Evolutionary conservation across 64 coral and sea anemone genomes (phyloP), one percentile per base, ranked within the genome.

Genomic region (Stichodactyla helianthus): DNA sequence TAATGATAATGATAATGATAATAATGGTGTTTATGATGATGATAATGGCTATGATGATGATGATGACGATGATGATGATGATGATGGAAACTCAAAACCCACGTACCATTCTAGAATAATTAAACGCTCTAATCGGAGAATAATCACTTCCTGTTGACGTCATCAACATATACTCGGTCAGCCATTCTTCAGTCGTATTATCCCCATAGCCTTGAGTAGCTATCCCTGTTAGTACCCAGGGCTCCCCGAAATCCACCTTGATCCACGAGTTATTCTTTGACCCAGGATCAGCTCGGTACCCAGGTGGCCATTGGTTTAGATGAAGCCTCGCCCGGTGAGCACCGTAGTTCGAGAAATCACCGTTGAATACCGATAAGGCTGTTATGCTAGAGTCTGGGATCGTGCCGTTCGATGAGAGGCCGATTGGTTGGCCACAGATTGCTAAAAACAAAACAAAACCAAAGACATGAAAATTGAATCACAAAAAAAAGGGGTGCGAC

Each of bases 161-260:
- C 90, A 92, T 92, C 19, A 92, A 78, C 16, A 31, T n/a, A 52
- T 55, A 92, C 31, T 28, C 59, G 4, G 90, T 92, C 5, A 92
- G 35, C 90, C 90, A 92, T 71, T 92, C 90, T 5, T 85, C 50
- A 8, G 86, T 77, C 0, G 56, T 87, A 25, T 54, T 54, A 11
- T 82, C 85, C 5, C 90, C 90, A 87, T 87, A 87, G 7, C 90
- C 90, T 27, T 92, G 90, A 13, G 90, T 92, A 6, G 90, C 77
- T 60, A 92, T 92, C 11, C 90, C 90, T 71, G 90, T 92, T 18
- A 92, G 25, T 28, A 87, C 20, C 31, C 60, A 27, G 10, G 86
- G n/a, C 78, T 61, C 27, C 54, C 52, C 60, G 2, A 92, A 50
- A 19, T 92, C 90, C 19, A 92, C 77, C 50, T 11, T 92, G 16